Conservation (phyloP, 1,140 invertebrate genomes). For the Aradophagus sp. region DNA sequence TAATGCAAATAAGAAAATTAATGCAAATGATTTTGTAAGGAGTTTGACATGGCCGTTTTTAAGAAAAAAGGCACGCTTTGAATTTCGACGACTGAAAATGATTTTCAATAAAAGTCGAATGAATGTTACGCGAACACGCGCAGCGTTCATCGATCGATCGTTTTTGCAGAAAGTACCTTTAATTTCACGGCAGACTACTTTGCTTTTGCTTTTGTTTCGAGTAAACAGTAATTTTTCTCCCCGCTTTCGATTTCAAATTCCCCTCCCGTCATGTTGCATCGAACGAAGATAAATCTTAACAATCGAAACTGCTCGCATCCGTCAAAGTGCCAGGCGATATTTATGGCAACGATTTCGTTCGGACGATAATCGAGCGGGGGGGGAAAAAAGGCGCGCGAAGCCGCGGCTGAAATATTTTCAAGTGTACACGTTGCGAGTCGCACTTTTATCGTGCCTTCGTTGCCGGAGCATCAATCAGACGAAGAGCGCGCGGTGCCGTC, state of each 20-base stretch:
- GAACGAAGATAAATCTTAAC: conserved; percentile 20
- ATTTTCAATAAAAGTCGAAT: too few species aligned
- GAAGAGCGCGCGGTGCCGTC: background rate
- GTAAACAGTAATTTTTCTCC: too few species aligned
- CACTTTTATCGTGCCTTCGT: conserved; percentile 19
- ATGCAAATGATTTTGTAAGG: too few species aligned
- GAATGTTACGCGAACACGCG: too few species aligned
- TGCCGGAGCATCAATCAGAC: conserved; percentile 19
- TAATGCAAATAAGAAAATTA: too few species aligned
- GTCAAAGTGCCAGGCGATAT: conserved; percentile 25
- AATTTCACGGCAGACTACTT: too few species aligned
- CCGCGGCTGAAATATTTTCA: conserved; percentile 32
- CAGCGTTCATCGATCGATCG: too few species aligned
- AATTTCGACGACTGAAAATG: too few species aligned
- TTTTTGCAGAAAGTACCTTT: too few species aligned
- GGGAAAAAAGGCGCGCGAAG: conserved; percentile 16
- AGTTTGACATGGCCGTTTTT: too few species aligned
- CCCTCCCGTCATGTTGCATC: conserved; percentile 6
- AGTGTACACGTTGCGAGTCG: conserved; percentile 10
- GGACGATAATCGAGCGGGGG: conserved; percentile 21
- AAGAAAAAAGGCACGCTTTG: too few species aligned
- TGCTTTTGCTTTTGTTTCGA: too few species aligned
- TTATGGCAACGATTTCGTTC: conserved; percentile 28
- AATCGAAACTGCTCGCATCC: conserved; percentile 12
- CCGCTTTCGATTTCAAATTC: conserved; percentile 1